Percentiles rank a stretch among this genome's conserved stretches.
Evolutionary conservation across 2,113 vertebrate genomes (phyloP).

Genomic region (Natator depressus): DNA sequence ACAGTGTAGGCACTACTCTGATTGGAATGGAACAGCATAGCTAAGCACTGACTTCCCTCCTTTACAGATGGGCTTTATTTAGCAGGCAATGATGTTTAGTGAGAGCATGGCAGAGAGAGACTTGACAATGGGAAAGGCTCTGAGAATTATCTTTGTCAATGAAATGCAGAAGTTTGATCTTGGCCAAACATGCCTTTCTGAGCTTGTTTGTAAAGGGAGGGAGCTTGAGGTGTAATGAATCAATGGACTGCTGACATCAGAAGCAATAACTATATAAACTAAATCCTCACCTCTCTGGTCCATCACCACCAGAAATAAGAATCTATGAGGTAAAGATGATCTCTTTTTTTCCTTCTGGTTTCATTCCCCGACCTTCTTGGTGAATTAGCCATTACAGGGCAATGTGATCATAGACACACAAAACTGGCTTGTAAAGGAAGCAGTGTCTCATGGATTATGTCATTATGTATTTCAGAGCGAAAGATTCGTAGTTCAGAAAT

Average conservation of each 20-base stretch:
- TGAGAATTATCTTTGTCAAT: neutral
- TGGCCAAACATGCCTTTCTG: neutral
- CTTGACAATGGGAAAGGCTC: neutral
- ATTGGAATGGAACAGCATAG: neutral
- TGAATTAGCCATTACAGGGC: neutral
- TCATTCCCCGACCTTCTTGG: neutral
- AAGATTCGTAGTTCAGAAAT: neutral
- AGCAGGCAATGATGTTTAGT: neutral
- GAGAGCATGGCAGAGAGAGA: fast-evolving
- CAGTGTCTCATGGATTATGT: neutral
- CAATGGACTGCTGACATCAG: neutral
- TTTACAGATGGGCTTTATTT: neutral
- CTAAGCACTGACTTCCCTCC: neutral
- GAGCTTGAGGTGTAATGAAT: neutral
- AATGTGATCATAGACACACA: neutral
- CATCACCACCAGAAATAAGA: neutral
- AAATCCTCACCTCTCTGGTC: neutral
- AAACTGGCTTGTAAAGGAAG: neutral
- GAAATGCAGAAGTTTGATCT: neutral
- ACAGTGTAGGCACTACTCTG: neutral
- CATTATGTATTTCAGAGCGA: neutral
- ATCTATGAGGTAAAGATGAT: neutral
- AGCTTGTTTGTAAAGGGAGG: neutral
- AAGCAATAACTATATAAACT: neutral
- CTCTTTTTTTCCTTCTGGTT: neutral